phyloP scores from a whole-genome alignment of 2,797 vertebrate genomes.

The Carcharodon carcharias region DNA sequence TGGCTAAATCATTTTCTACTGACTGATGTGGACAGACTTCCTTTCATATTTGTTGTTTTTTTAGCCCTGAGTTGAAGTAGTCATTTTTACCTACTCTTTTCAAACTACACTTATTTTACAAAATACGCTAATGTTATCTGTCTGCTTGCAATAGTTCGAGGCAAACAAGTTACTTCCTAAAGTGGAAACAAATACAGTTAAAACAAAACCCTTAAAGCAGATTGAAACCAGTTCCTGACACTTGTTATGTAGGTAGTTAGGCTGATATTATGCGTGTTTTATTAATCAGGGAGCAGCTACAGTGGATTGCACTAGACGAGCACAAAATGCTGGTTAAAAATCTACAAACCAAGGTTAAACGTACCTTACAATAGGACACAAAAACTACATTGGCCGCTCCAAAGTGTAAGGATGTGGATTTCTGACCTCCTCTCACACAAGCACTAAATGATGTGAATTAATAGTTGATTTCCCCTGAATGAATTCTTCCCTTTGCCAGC shows the following conservation, averaged over 20 bases:
- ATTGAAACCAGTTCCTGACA: not conserved
- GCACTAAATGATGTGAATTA: not conserved
- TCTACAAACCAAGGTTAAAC: not conserved
- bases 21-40: not conserved
- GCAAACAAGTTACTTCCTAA: not conserved
- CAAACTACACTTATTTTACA: not conserved
- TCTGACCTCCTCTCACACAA: not conserved
- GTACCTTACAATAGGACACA: not conserved
- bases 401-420: not conserved
- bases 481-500: too few relatives aligned
- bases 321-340: not conserved
- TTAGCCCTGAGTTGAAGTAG: not conserved
- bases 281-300: conserved; percentile 3
- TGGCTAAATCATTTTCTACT: not conserved
- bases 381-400: not conserved
- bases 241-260: not conserved
- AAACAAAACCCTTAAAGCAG: not conserved
- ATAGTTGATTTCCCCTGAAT: not conserved
- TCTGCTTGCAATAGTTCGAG: not conserved
- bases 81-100: not conserved
- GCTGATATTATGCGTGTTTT: not conserved
- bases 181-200: not conserved
- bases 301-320: not conserved
- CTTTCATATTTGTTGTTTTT: not conserved
- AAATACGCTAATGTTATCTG: not conserved